Evolutionary conservation across 2,888 invertebrate genomes (phyloP), one percentile per base, ranked within the genome.

Genomic region (Sphaerophoria rueppellii): DNA sequence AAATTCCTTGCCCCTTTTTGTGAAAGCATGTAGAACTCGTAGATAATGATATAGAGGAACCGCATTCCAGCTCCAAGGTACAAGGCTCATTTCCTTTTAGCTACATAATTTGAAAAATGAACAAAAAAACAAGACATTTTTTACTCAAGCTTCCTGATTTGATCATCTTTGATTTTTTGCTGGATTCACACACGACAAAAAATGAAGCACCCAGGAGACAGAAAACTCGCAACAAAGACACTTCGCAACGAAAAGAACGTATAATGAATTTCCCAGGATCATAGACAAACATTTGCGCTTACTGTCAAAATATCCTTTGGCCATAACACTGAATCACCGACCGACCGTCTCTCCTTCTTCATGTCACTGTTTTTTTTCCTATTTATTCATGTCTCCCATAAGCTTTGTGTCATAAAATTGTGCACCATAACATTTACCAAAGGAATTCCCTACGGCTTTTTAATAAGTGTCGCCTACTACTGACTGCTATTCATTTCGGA

Each of bases 221-320:
- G 37, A 52, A 37, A 52, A 12, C 65, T 24, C 34, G 37, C 37
- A 52, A 78, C 78, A 82, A 78, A 78, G 63, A 52, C 67, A 57
- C 57, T 52, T 54, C 14, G 37, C 6, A 54, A 14, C 34, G 67
- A 67, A 48, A 35, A 65, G 60, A 40, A 46, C 74, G n/a, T 70
- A 58, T 74, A 82, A 82, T 79, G 82, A 82, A 78, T 82, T 82
- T 82, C 63, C 63, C 6, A 60, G 60, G 60, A 43, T n/a, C 24
- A 70, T 70, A 58, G 70, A 79, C 74, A 82, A 82, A 82, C 78
- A 82, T 82, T 65, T 60, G 70, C 79, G 74, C 79, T 70, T 24
- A 24, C 73, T 71, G 24, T 54, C 40, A 43, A 48, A 69, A 70
- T 65, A 79, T 74, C 82, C 74, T 46, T 35, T 52, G 69, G 82